These are phyloP conservation scores for Cydia pomonella DNA, from an alignment of 1,140 invertebrate genomes.

Conservation along the genomic window DNA sequence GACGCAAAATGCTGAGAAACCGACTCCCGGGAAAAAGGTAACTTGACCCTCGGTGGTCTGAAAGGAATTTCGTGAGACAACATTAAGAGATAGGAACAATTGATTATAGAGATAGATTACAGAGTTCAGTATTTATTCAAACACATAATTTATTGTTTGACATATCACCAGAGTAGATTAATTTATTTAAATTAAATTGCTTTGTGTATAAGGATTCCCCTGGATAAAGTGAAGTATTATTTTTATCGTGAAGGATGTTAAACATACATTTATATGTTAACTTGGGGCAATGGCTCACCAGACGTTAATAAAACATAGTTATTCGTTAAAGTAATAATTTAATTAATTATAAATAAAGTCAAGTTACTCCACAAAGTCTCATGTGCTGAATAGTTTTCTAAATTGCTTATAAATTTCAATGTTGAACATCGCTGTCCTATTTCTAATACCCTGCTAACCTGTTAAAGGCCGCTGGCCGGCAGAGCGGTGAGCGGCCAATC, in stretches of 20 bases:
- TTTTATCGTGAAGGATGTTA: too few relatives aligned
- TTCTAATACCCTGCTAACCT: background rate
- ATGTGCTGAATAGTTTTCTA: background rate
- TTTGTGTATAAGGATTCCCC: too few relatives aligned
- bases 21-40: constrained; percentile 51
- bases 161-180: too few relatives aligned
- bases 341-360: background rate
- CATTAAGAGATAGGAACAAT: too few relatives aligned
- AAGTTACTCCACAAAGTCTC: background rate
- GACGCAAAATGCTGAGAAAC: constrained; percentile 42
- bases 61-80: background rate
- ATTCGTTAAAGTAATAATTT: background rate
- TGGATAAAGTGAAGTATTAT: too few relatives aligned
- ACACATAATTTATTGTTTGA: too few relatives aligned
- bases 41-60: constrained; percentile 39
- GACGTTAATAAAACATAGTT: background rate
- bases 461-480: background rate
- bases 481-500: too few relatives aligned
- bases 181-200: too few relatives aligned
- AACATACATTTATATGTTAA: too few relatives aligned
- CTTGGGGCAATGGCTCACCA: background rate
- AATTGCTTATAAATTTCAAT: constrained; percentile 47
- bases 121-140: too few relatives aligned
- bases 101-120: too few relatives aligned
- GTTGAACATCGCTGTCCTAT: background rate